phyloP scores from a whole-genome alignment of 2,888 invertebrate species.

The Dorcus hopei region DNA sequence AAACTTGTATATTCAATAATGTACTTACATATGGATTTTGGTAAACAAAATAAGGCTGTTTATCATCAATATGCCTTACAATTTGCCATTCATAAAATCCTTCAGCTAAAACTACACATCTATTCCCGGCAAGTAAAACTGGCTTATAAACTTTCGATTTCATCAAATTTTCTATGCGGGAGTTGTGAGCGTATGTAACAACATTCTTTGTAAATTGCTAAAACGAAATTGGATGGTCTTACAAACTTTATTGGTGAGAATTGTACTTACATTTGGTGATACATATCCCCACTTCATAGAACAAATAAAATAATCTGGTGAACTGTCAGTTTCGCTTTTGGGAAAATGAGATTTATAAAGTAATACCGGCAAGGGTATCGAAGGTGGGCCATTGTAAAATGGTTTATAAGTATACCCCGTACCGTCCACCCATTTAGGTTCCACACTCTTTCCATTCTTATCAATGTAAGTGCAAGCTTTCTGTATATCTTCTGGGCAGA shows the following conservation, averaged over 20 bases:
- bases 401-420: conserved; percentile 21
- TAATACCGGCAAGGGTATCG: conserved; percentile 24
- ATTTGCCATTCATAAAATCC: conserved; percentile 84
- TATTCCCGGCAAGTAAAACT: conserved; percentile 64
- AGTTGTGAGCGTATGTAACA: conserved; percentile 24
- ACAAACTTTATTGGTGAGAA: not conserved
- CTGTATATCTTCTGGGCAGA: conserved; percentile 23
- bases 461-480: conserved; percentile 17
- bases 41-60: conserved; percentile 75
- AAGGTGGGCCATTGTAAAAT: conserved; percentile 29
- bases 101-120: conserved; percentile 76
- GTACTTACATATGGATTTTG: conserved; percentile 32
- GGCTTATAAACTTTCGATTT: conserved; percentile 53
- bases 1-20: not conserved
- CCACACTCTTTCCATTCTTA: conserved; percentile 17
- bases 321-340: conserved; percentile 1
- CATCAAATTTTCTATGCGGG: conserved; percentile 23
- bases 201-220: conserved; percentile 9
- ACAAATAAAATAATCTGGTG: conserved; percentile 18
- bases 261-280: conserved; percentile 21
- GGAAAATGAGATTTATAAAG: conserved; percentile 10
- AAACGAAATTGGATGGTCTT: conserved; percentile 7
- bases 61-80: conserved; percentile 55
- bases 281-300: conserved; percentile 29
- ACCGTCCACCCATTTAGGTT: conserved; percentile 22